Percentiles rank a stretch among this genome's conserved stretches.
Conservation (phyloP, 2,113 vertebrate genomes). For the Centropus bengalensis region DNA sequence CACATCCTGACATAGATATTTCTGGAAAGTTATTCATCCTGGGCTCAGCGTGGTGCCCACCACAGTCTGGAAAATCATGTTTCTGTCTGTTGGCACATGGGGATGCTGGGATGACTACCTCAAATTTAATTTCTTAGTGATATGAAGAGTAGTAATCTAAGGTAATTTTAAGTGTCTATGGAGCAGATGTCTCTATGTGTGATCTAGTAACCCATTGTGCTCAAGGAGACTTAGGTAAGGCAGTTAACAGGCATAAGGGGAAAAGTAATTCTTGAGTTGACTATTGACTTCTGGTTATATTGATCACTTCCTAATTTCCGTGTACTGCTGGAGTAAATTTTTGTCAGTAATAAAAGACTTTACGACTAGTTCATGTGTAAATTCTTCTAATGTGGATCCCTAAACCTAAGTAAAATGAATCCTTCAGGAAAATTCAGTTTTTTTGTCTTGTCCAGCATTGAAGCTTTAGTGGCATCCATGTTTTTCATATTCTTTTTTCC, state of each 20-base stretch:
- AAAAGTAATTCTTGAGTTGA: neutral
- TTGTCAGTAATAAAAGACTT: neutral
- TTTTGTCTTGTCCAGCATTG: neutral
- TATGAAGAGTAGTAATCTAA: neutral
- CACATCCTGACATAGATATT: neutral
- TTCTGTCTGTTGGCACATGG: neutral
- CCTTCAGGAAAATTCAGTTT: neutral
- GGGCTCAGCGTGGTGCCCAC: neutral
- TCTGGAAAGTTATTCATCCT: neutral
- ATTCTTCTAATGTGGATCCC: rapidly evolving
- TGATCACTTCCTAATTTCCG: neutral
- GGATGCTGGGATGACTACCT: neutral
- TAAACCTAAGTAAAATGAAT: neutral
- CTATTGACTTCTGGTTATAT: neutral
- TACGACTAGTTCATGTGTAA: neutral
- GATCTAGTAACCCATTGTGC: neutral
- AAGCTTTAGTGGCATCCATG: neutral
- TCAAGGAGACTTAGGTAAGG: neutral
- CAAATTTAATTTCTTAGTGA: neutral
- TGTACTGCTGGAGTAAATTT: neutral
- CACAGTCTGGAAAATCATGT: neutral
- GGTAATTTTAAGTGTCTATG: too few species aligned
- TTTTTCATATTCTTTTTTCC: neutral
- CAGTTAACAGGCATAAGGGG: neutral
- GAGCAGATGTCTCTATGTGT: neutral